Conservation (phyloP, 2,888 invertebrate genomes). For the Barypeithes pellucidus region DNA sequence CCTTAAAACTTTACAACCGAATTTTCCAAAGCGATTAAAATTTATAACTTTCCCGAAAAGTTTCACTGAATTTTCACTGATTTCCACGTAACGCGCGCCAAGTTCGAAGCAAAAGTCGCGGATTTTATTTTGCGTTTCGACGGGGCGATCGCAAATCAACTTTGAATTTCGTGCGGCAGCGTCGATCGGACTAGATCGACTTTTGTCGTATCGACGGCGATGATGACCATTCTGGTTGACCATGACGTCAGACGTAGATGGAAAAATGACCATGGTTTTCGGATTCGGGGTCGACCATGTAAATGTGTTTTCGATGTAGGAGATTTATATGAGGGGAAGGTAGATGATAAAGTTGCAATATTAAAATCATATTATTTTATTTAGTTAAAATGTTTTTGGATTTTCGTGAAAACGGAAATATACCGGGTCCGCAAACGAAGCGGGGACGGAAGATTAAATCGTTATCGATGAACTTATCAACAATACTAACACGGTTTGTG, state of each 20-base stretch:
- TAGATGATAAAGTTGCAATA: background rate
- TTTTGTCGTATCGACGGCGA: conserved; percentile 19
- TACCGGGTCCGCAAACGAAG: no score
- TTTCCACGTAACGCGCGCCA: conserved; percentile 26
- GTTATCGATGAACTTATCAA: no score
- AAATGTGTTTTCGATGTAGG: background rate
- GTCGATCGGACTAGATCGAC: conserved; percentile 41
- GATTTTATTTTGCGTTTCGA: conserved; percentile 26
- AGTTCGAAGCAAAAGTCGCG: conserved; percentile 40
- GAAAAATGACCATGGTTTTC: conserved; percentile 43
- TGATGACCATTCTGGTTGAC: conserved; percentile 57
- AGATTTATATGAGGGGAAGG: conserved; percentile 15
- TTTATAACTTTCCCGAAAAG: background rate
- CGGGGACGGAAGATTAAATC: no score
- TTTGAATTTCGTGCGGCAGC: conserved; percentile 48
- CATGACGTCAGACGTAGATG: conserved; percentile 53
- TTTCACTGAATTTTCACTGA: conserved; percentile 20
- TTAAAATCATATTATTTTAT: background rate
- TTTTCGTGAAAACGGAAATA: no score
- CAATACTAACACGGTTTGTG: no score
- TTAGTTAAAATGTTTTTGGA: no score
- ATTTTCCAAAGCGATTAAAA: background rate
- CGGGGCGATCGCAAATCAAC: conserved; percentile 24
- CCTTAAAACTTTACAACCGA: background rate
- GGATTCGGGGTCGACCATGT: conserved; percentile 32